These are phyloP conservation scores for Melipona bicolor DNA, from an alignment of 2,888 invertebrate genomes.

Conservation along the genomic window DNA sequence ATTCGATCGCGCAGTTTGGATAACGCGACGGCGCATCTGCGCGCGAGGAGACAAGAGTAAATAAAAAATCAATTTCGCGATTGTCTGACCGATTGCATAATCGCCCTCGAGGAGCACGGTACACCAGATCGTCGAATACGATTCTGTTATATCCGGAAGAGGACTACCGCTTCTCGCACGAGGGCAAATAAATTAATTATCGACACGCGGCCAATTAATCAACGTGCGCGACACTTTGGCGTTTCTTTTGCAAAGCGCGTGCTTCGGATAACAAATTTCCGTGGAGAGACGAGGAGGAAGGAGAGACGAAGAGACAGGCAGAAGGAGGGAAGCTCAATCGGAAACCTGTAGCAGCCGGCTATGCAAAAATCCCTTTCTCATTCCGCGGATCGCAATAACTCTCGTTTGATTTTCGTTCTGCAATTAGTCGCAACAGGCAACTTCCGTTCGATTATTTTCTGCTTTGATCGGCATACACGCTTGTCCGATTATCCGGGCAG, in stretches of 20 bases:
- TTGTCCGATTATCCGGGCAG: constrained; percentile 40
- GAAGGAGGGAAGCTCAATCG: constrained; percentile 8
- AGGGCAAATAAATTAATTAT: constrained; percentile 42
- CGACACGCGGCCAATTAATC: constrained; percentile 35
- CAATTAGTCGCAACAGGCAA: constrained; percentile 54
- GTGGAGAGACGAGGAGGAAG: neutral
- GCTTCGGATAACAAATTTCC: constrained; percentile 32
- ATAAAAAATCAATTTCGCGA: neutral
- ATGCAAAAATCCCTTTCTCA: constrained; percentile 31
- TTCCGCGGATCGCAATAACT: constrained; percentile 41
- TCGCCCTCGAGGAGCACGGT: neutral
- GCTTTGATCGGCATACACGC: constrained; percentile 16
- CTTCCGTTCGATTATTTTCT: constrained; percentile 50
- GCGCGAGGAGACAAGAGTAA: too few species aligned
- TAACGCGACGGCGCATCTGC: too few species aligned
- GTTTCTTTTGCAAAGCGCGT: constrained; percentile 2
- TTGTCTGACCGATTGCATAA: neutral
- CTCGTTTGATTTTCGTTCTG: constrained; percentile 49
- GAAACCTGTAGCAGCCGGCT: constrained; percentile 29
- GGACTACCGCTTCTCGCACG: neutral
- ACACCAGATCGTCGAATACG: neutral
- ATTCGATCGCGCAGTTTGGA: neutral
- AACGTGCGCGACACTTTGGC: neutral
- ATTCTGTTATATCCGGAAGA: neutral
- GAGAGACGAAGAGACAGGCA: neutral